Evolutionary conservation across 2,113 vertebrate genomes (phyloP).

Genomic region (Barbus barbus): DNA sequence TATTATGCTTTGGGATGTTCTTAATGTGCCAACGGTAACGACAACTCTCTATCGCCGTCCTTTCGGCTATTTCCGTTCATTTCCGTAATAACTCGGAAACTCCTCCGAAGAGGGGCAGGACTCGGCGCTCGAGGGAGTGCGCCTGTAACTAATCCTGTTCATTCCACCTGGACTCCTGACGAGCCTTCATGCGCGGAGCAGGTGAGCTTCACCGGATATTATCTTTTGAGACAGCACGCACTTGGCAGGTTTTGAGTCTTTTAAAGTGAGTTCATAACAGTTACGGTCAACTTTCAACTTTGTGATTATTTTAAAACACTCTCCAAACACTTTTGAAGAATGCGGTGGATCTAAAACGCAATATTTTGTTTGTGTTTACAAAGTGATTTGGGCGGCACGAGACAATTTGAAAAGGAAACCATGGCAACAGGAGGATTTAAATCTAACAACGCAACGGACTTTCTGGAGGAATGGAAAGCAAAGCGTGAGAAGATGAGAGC

Average conservation of each 20-base stretch:
- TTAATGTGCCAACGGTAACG: neutral
- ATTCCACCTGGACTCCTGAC: conserved; percentile 20
- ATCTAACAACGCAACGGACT: conserved; percentile 81
- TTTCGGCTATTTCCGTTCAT: neutral
- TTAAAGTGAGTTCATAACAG: neutral
- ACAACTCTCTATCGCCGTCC: neutral
- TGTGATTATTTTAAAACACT: neutral
- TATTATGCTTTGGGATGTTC: no score
- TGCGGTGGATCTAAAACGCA: conserved; percentile 34
- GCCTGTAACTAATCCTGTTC: conserved; percentile 17
- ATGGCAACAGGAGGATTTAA: conserved; percentile 88
- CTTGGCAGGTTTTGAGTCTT: neutral
- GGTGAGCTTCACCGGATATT: conserved; percentile 15
- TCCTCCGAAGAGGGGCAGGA: conserved; percentile 6
- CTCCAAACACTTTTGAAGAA: conserved; percentile 39
- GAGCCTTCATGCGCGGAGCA: neutral
- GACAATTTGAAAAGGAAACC: conserved; percentile 47
- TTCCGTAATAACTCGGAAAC: conserved; percentile 8
- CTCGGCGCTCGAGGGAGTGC: neutral
- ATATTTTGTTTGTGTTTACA: neutral
- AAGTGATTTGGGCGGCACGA: conserved; percentile 13
- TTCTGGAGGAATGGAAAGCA: conserved; percentile 96
- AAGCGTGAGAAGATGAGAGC: conserved; percentile 95
- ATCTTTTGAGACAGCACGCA: neutral
- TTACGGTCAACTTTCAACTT: conserved; percentile 7